phyloP scores from a whole-genome alignment of 2,888 invertebrate species.

The Acleris laterana region DNA sequence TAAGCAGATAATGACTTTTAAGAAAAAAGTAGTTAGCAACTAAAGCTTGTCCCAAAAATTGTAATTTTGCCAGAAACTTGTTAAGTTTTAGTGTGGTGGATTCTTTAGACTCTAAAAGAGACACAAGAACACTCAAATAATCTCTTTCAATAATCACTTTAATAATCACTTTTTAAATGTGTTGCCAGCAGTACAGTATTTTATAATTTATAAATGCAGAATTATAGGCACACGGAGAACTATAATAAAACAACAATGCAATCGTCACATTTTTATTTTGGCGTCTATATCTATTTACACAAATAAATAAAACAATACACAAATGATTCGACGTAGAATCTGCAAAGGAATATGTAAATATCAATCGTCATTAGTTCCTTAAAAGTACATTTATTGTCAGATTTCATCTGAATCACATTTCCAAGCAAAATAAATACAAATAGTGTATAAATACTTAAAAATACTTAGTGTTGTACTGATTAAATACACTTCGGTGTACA shows the following conservation, averaged over 20 bases:
- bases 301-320: conserved; percentile 34
- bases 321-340: conserved; percentile 27
- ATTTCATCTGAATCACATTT: conserved; percentile 56
- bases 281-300: conserved; percentile 38
- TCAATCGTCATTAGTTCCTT: conserved; percentile 25
- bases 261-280: conserved; percentile 38
- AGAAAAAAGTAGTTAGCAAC: too few relatives aligned
- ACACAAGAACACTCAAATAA: too few relatives aligned
- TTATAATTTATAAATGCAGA: too few relatives aligned
- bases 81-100: too few relatives aligned
- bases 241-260: conserved; percentile 29
- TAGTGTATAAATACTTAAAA: conserved; percentile 13
- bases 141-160: too few relatives aligned
- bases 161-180: too few relatives aligned
- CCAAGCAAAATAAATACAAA: conserved; percentile 29
- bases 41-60: too few relatives aligned
- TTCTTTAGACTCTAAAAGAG: too few relatives aligned
- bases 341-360: conserved; percentile 28
- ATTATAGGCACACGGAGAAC: not conserved
- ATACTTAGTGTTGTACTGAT: conserved; percentile 10
- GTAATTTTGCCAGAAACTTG: too few relatives aligned
- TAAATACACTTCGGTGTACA: not conserved
- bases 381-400: conserved; percentile 54
- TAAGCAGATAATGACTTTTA: too few relatives aligned
- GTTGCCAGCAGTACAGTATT: too few relatives aligned